Percentiles rank a stretch among this genome's conserved stretches.
Evolutionary conservation across 64 coral and sea anemone genomes (phyloP).

Genomic region (Pocillopora verrucosa): DNA sequence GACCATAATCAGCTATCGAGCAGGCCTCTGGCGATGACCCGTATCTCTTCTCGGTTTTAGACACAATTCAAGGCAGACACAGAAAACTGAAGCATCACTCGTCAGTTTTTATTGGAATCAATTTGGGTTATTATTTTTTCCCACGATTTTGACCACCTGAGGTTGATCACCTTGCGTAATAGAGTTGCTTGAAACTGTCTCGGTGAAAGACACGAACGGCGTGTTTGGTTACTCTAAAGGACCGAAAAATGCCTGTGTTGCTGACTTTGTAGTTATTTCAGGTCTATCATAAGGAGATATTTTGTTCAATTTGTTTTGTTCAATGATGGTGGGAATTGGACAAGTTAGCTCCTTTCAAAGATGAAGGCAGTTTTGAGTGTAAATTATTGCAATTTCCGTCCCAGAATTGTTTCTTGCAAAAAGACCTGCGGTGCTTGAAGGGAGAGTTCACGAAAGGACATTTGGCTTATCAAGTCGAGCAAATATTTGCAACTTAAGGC

Average conservation of each 20-base stretch:
- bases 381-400: neutral
- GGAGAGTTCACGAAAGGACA: neutral
- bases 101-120: neutral
- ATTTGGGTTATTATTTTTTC: conserved; percentile 3
- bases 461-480: neutral
- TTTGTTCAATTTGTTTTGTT: neutral
- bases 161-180: conserved; percentile 16
- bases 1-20: neutral
- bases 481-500: neutral
- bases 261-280: neutral
- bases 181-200: neutral
- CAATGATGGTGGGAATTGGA: neutral
- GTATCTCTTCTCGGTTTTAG: neutral
- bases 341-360: neutral
- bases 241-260: conserved; percentile 5
- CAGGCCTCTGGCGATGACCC: neutral
- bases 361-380: neutral
- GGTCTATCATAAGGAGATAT: neutral
- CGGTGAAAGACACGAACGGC: conserved; percentile 18
- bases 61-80: neutral
- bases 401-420: neutral
- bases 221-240: conserved; percentile 36
- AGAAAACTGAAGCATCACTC: neutral
- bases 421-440: neutral
- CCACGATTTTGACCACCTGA: neutral